Evolutionary conservation across 2,113 vertebrate genomes (phyloP).

Genomic region (Gallinago media): DNA sequence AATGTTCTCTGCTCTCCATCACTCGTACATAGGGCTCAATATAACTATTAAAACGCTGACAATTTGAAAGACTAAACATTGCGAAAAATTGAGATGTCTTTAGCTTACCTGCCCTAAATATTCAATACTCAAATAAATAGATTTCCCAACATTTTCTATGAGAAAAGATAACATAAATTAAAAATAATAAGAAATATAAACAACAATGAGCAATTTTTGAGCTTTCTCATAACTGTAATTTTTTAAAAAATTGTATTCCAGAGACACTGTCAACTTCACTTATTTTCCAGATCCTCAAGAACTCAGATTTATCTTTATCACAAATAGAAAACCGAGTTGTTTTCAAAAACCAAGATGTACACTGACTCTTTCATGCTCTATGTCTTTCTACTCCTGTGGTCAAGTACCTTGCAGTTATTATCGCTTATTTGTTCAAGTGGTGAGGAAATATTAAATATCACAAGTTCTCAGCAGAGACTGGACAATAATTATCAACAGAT

Average conservation of each 20-base stretch:
- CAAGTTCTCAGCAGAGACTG: slow-evolving; percentile 89
- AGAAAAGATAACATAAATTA: neutral
- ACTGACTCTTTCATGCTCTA: slow-evolving; percentile 84
- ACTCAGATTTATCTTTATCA: slow-evolving; percentile 34
- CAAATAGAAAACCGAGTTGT: slow-evolving; percentile 57
- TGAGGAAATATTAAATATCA: slow-evolving; percentile 99
- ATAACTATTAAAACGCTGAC: neutral
- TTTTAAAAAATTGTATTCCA: neutral
- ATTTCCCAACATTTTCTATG: neutral
- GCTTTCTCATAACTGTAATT: slow-evolving; percentile 34
- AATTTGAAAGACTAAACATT: neutral
- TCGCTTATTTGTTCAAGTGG: slow-evolving; percentile 96
- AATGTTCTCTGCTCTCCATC: neutral
- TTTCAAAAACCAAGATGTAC: slow-evolving; percentile 77
- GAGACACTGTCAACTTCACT: slow-evolving; percentile 9
- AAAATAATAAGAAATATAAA: neutral
- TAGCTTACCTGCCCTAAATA: neutral
- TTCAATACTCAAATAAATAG: neutral
- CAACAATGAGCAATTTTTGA: neutral
- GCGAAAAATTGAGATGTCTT: neutral
- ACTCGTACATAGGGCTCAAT: neutral
- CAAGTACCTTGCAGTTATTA: slow-evolving; percentile 93
- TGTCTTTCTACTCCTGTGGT: slow-evolving; percentile 91
- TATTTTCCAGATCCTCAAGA: slow-evolving; percentile 45
- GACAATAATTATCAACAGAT: slow-evolving; percentile 96